Evolutionary conservation across 2,797 vertebrate species (phyloP), one percentile per base, ranked within the genome.

Genomic region (Tenualosa thibaudeaui): DNA sequence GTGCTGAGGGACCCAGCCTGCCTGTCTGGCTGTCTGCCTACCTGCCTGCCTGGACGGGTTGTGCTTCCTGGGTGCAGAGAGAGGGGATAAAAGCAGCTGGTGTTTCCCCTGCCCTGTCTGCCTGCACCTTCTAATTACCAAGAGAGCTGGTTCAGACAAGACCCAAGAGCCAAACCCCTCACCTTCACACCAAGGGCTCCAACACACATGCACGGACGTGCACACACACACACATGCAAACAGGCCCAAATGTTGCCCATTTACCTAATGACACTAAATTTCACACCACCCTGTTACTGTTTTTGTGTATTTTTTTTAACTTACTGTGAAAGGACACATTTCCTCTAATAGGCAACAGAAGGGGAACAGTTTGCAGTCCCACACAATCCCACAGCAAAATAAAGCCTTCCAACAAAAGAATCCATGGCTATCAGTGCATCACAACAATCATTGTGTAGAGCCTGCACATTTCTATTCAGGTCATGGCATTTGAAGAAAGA

Each of bases 201-300:
- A 53, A 82, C 51, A 82, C 81, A 82, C 81, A 82, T 53, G 31
- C 51, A 40, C 51, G 37, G 53, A 82, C 81, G 24, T 13, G 50
- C 83, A 53, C 65, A 71, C 65, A 26, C 62, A 53, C n/a, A 75
- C 43, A 71, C 65, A 84, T 46, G 53, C 40, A 50, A 12, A 84
- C 43, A 51, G 62, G 43, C 49, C 50, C 83, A 84, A 75, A 84
- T 84, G 68, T 40, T 84, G 26, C 22, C 53, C 37, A 87, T 53
- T 86, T 82, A 86, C 90, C 85, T 87, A 87, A 84, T 92, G 88
- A 86, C 86, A 86, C 85, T 24, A 43, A 50, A 40, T 81, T 83
- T 85, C 71, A 78, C 71, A 78, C 71, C 46, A 40, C 8, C 71
- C 17, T 40, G 17, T 40, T 46, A 78, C 37, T 78, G 37, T 78